Evolutionary conservation across 2,797 vertebrate genomes (phyloP), one percentile per base, ranked within the genome.

Genomic region (Falco biarmicus): DNA sequence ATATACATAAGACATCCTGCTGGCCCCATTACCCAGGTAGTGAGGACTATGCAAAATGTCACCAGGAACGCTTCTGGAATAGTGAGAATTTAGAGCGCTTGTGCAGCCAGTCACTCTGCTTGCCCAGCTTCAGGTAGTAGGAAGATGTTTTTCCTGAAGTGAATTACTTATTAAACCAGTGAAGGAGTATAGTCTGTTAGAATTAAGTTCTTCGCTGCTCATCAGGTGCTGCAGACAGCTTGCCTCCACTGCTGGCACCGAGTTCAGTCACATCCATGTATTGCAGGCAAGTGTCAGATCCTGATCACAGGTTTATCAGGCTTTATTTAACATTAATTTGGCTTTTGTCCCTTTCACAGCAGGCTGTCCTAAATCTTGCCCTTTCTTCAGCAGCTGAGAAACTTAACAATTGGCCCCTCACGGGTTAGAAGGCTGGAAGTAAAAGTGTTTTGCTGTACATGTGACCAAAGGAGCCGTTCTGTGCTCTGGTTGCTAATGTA

Each of bases 11-110:
- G 21, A 22, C 8, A 4, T 90, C 13, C 26, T 61, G 45, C 59
- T 85, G 50, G 34, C 39, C 53, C 20, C 13, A 1, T 34, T 50
- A 51, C 43, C 26, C 45, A 13, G 39, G 37, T 24, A 26, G 26
- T 2, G 4, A 54, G 48, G 41, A 22, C 54, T 53, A 0, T 60
- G 51, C 43, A 32, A 29, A 83, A 47, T 8, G 24, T 31, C 43
- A 13, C 3, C 1, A 1, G 24, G 14, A 29, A 65, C 2, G 0
- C 28, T 79, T 60, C 25, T 64, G 43, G 50, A 47, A 15, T 11
- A 73, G 24, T 3, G 15, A 28, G 20, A 26, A 14, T 1, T 51
- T 53, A 54, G 37, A 84, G 87, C 31, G 32, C 53, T 25, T 0
- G 0, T 37, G 61, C 73, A 83, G 64, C 47, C 37, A 50, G 54